Percentiles rank a stretch among this genome's conserved stretches.
Evolutionary conservation across 2,888 invertebrate genomes (phyloP).

Genomic region (Drosophila suboccidentalis): DNA sequence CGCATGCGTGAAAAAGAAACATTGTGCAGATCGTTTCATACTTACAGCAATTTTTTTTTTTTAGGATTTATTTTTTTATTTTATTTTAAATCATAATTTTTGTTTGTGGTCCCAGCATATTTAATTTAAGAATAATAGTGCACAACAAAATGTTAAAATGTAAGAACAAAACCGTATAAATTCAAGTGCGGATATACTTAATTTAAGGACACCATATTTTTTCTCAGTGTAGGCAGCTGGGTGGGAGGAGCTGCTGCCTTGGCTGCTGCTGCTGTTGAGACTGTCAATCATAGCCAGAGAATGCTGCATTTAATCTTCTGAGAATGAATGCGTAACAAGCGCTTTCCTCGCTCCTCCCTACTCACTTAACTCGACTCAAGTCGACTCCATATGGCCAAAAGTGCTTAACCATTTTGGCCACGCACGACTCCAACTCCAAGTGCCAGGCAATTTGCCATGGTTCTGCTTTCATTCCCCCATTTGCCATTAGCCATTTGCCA

Average conservation of each 20-base stretch:
- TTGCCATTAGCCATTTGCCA: conserved; percentile 24
- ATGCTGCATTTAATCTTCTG: conserved; percentile 51
- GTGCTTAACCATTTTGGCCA: conserved; percentile 39
- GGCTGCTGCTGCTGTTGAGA: conserved; percentile 1
- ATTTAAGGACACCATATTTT: too few species aligned
- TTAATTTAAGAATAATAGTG: too few species aligned
- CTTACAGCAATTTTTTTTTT: too few species aligned
- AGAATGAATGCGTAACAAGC: conserved; percentile 45
- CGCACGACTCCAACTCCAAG: conserved; percentile 61
- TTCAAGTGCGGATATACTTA: too few species aligned
- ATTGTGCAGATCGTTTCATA: too few species aligned
- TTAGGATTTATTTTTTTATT: too few species aligned
- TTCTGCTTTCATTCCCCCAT: conserved; percentile 6
- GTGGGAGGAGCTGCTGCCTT: conserved; percentile 34
- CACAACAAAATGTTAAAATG: too few species aligned
- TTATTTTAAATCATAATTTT: too few species aligned
- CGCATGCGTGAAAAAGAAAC: too few species aligned
- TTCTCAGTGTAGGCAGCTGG: conserved; percentile 15
- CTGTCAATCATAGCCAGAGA: conserved; percentile 55
- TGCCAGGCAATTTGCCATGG: conserved; percentile 63
- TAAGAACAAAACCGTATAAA: too few species aligned
- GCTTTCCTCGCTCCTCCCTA: background rate
- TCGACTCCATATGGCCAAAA: conserved; percentile 41
- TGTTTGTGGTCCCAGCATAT: too few species aligned
- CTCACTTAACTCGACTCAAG: background rate